phyloP scores from a whole-genome alignment of 2,113 vertebrate genomes.

The Empidonax traillii region DNA sequence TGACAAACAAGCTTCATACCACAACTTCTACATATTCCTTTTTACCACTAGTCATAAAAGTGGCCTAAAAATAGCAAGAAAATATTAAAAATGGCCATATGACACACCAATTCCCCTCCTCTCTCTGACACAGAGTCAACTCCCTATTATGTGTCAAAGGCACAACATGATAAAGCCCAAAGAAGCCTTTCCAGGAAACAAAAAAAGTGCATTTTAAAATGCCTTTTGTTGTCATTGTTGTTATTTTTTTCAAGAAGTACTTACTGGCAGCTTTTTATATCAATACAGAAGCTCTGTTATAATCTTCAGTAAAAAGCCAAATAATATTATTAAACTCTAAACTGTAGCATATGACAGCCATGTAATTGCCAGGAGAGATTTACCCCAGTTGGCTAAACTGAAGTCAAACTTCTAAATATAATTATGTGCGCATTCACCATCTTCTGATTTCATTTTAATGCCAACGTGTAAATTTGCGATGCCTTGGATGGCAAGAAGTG shows the following conservation, averaged over 20 bases:
- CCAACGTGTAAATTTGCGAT: background rate
- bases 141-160: background rate
- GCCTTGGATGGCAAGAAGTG: conserved; percentile 36
- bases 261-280: background rate
- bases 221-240: background rate
- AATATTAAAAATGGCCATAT: background rate
- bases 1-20: background rate
- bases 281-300: conserved; percentile 12
- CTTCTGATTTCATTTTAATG: background rate
- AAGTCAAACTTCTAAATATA: background rate
- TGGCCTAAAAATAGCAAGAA: background rate
- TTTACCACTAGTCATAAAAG: background rate
- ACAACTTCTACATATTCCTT: background rate
- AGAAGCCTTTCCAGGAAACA: background rate
- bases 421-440: background rate
- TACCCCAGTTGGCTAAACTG: background rate
- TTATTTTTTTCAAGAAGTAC: background rate
- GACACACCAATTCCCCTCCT: background rate
- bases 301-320: conserved; percentile 4
- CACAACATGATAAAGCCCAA: conserved; percentile 15
- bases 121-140: background rate
- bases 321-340: conserved; percentile 4
- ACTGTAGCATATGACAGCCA: conserved; percentile 12
- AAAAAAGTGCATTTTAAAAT: background rate
- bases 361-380: background rate